A percentile compares a stretch with the other conserved stretches of the same genome.
Evolutionary conservation across 2,888 invertebrate genomes (phyloP).

Genomic region (Amiota mariae): DNA sequence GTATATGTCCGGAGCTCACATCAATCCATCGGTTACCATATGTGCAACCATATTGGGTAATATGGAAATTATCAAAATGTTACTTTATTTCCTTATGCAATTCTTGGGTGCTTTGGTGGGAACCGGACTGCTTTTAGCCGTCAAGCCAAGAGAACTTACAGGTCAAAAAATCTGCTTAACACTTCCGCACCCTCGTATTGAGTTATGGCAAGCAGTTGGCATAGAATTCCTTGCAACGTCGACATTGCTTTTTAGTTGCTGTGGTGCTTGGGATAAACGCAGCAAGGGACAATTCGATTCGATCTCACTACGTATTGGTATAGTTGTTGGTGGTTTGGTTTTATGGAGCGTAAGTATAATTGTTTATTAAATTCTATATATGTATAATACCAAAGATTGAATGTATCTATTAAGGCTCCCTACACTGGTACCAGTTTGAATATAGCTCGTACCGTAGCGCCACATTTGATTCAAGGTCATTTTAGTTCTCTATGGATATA

Average conservation of each 20-base stretch:
- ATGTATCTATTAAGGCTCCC: constrained; percentile 1
- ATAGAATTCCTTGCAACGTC: constrained; percentile 31
- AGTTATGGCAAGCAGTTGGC: constrained; percentile 17
- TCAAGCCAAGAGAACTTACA: neutral
- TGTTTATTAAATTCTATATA: neutral
- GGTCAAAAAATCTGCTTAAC: constrained; percentile 19
- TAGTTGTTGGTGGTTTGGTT: constrained; percentile 26
- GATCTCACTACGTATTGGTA: constrained; percentile 37
- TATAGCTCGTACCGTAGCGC: constrained; percentile 40
- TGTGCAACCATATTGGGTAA: constrained; percentile 35
- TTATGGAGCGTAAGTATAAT: constrained; percentile 33
- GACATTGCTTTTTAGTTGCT: constrained; percentile 36
- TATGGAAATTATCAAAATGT: constrained; percentile 42
- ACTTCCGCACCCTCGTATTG: neutral
- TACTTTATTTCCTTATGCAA: constrained; percentile 40
- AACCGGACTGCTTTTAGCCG: neutral
- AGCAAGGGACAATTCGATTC: constrained; percentile 34
- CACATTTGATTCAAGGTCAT: neutral
- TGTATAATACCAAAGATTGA: neutral
- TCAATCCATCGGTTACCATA: constrained; percentile 45
- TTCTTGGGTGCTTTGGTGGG: constrained; percentile 38
- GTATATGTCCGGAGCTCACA: constrained; percentile 43
- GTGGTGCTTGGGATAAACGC: constrained; percentile 44
- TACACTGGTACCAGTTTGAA: constrained; percentile 39
- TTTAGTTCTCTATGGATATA: constrained; percentile 34